Evolutionary conservation across 2,113 vertebrate genomes (phyloP).

Genomic region (Euleptes europaea): DNA sequence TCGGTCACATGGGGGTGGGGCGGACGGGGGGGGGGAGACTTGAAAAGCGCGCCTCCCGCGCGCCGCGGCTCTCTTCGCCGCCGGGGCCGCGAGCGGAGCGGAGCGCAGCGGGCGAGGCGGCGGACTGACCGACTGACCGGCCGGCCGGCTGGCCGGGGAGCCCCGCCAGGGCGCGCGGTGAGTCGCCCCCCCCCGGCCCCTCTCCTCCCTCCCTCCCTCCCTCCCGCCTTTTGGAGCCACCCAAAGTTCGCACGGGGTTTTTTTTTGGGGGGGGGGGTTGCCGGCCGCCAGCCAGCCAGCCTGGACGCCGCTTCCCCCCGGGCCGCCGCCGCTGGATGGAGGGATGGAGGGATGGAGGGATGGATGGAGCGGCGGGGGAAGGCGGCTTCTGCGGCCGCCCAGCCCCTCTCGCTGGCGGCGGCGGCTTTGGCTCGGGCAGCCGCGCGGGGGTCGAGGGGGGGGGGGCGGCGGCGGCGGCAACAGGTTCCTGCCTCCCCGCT

Average conservation of each 20-base stretch:
- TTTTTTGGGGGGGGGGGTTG: neutral
- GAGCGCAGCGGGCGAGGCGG: neutral
- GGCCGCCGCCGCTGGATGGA: too few relatives aligned
- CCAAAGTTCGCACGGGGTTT: too few relatives aligned
- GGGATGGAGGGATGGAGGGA: too few relatives aligned
- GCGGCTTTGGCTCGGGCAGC: too few relatives aligned
- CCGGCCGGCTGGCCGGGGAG: neutral
- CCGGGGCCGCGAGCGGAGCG: neutral
- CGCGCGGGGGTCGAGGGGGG: neutral
- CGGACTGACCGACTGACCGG: neutral
- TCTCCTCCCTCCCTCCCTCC: neutral
- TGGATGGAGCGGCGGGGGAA: too few relatives aligned
- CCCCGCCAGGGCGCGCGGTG: neutral
- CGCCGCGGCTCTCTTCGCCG: conserved; percentile 1
- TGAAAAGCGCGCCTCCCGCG: neutral
- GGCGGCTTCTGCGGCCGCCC: too few relatives aligned
- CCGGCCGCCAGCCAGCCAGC: too few relatives aligned
- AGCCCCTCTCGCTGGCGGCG: too few relatives aligned
- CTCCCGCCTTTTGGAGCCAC: too few relatives aligned
- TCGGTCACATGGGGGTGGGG: conserved; percentile 20
- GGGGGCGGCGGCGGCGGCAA: too few relatives aligned
- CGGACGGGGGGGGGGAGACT: neutral
- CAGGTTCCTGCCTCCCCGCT: neutral
- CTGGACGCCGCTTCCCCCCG: too few relatives aligned
- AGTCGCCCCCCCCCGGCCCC: neutral